These are phyloP conservation scores for Bombus fervidus DNA, from an alignment of 1,140 invertebrate genomes.

Conservation along the genomic window DNA sequence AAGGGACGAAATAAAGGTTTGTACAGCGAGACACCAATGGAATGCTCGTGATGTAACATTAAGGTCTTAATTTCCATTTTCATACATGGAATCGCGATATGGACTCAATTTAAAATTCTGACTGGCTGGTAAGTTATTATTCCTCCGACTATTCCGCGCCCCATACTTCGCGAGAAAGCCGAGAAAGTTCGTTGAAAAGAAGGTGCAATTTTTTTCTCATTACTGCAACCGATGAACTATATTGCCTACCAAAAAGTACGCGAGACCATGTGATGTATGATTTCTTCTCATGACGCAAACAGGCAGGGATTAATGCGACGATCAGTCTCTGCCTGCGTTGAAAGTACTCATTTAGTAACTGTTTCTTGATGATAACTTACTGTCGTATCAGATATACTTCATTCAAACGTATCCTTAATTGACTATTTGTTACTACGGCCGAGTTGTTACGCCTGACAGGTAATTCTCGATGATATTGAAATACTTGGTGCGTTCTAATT, in stretches of 20 bases:
- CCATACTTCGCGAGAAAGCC: constrained; percentile 9
- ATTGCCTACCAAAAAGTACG: constrained; percentile 5
- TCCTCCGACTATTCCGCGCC: background rate
- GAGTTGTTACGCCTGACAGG: background rate
- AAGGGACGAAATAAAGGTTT: too few relatives aligned
- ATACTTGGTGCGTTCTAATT: constrained; percentile 4
- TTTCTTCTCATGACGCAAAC: constrained; percentile 25
- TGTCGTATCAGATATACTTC: constrained; percentile 7
- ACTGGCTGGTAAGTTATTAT: background rate
- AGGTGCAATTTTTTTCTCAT: constrained; percentile 20
- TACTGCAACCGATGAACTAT: background rate
- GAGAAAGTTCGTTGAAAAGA: background rate
- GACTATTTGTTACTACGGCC: background rate
- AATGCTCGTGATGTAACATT: too few relatives aligned
- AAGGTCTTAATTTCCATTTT: too few relatives aligned
- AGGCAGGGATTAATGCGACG: constrained; percentile 26
- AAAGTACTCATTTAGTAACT: constrained; percentile 33
- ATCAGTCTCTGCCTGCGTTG: constrained; percentile 34
- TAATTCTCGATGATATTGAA: background rate
- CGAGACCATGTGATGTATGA: constrained; percentile 6
- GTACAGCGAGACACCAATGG: too few relatives aligned
- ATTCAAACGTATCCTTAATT: constrained; percentile 24
- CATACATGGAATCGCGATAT: background rate
- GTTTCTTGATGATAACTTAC: constrained; percentile 32
- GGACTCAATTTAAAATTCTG: background rate